phyloP scores from a whole-genome alignment of 2,888 invertebrate genomes.

The Cryptocephalus moraei region DNA sequence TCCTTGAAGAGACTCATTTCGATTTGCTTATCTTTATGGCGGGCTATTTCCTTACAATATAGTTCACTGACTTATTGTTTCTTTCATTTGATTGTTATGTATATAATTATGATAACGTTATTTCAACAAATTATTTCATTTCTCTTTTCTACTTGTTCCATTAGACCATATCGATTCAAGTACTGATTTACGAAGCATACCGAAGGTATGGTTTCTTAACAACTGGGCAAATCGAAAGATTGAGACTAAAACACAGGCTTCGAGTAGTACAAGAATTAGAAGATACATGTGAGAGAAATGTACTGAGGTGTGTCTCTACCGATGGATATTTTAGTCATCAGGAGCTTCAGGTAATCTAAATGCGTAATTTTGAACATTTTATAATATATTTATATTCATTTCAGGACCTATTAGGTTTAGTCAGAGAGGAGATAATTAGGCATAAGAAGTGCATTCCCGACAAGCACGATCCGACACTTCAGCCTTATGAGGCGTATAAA shows the following conservation, averaged over 20 bases:
- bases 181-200: constrained; percentile 81
- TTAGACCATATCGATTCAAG: constrained; percentile 68
- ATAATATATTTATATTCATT: constrained; percentile 7
- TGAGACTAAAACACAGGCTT: constrained; percentile 83
- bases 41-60: no score
- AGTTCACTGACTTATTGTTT: no score
- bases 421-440: constrained; percentile 69
- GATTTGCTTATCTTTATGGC: no score
- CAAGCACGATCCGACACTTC: constrained; percentile 61
- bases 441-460: constrained; percentile 51
- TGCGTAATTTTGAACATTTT: no score
- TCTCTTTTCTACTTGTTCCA: constrained; percentile 14
- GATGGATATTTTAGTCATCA: constrained; percentile 56
- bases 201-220: constrained; percentile 70
- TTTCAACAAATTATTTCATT: no score
- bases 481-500: constrained; percentile 77
- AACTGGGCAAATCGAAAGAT: constrained; percentile 77
- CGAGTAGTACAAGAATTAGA: constrained; percentile 88
- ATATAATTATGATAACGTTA: no score
- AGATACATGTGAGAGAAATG: constrained; percentile 78
- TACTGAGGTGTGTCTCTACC: constrained; percentile 71
- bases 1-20: no score
- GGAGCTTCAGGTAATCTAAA: constrained; percentile 44
- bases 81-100: no score
- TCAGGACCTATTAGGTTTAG: constrained; percentile 34